Evolutionary conservation across 2,888 invertebrate species (phyloP).

Genomic region (Leptothorax acervorum): DNA sequence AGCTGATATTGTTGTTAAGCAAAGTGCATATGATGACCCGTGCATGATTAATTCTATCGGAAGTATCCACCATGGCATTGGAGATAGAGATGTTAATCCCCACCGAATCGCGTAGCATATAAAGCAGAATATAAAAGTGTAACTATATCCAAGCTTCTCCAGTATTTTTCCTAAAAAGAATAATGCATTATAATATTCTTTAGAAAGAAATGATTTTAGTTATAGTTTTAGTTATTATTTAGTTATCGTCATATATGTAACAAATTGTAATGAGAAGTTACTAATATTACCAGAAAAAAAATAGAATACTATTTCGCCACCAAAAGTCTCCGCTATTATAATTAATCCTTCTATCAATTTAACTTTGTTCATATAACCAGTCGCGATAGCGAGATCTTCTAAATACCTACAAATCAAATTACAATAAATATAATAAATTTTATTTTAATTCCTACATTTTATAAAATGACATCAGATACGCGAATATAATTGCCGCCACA

Average conservation of each 20-base stretch:
- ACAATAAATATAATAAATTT: neutral
- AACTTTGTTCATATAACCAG: slow-evolving; percentile 88
- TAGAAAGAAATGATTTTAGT: too few species aligned
- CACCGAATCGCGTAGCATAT: neutral
- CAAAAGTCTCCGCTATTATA: slow-evolving; percentile 91
- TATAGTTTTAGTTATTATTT: too few species aligned
- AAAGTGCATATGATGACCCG: slow-evolving; percentile 94
- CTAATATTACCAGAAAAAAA: slow-evolving; percentile 88
- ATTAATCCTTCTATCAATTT: slow-evolving; percentile 93
- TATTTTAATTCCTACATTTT: too few species aligned
- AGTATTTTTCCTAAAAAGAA: slow-evolving; percentile 90
- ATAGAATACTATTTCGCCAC: slow-evolving; percentile 93
- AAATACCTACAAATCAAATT: slow-evolving; percentile 88
- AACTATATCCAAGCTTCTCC: slow-evolving; percentile 91
- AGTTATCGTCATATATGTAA: too few species aligned
- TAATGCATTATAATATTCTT: too few species aligned
- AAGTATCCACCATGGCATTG: slow-evolving; percentile 85
- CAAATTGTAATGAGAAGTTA: too few species aligned
- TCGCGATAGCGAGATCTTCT: slow-evolving; percentile 91
- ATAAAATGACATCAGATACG: neutral
- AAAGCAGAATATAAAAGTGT: slow-evolving; percentile 93
- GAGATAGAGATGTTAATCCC: neutral
- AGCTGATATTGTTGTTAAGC: slow-evolving; percentile 93
- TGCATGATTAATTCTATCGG: slow-evolving; percentile 91
- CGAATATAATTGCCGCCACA: neutral